Percentiles rank a stretch among this genome's conserved stretches.
Conservation (phyloP, 2,888 invertebrate genomes). For the Notodonta dromedarius region DNA sequence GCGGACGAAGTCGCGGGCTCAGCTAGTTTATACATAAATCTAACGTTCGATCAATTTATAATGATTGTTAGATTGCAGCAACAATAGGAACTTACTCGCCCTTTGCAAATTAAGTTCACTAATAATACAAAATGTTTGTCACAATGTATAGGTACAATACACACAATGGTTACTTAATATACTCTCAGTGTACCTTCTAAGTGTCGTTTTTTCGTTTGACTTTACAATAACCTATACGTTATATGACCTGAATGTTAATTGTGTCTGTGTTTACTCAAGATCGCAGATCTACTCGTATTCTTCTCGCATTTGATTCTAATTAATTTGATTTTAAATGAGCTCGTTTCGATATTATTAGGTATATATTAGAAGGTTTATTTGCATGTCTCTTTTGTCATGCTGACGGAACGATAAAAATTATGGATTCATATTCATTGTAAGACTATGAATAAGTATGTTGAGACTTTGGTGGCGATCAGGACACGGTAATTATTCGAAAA, state of each 20-base stretch:
- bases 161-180: conserved; percentile 4
- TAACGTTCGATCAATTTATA: too few species aligned
- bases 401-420: not conserved
- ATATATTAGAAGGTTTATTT: conserved; percentile 1
- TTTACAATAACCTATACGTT: conserved; percentile 34
- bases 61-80: too few species aligned
- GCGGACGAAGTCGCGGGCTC: too few species aligned
- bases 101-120: too few species aligned
- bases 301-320: conserved; percentile 13
- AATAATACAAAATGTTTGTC: too few species aligned
- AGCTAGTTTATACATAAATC: too few species aligned
- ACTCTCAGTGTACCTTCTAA: conserved; percentile 2
- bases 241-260: conserved; percentile 32
- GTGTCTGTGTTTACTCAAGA: conserved; percentile 20
- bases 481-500: too few species aligned
- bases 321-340: conserved; percentile 8
- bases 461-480: too few species aligned
- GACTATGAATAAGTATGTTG: not conserved
- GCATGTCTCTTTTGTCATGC: not conserved
- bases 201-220: conserved; percentile 31
- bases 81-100: too few species aligned
- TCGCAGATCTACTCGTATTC: conserved; percentile 5
- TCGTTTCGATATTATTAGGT: not conserved
- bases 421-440: not conserved
- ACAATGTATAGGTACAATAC: conserved; percentile 1